Evolutionary conservation across 1,140 invertebrate species (phyloP).

Genomic region (Lamellibrachia luymesi): DNA sequence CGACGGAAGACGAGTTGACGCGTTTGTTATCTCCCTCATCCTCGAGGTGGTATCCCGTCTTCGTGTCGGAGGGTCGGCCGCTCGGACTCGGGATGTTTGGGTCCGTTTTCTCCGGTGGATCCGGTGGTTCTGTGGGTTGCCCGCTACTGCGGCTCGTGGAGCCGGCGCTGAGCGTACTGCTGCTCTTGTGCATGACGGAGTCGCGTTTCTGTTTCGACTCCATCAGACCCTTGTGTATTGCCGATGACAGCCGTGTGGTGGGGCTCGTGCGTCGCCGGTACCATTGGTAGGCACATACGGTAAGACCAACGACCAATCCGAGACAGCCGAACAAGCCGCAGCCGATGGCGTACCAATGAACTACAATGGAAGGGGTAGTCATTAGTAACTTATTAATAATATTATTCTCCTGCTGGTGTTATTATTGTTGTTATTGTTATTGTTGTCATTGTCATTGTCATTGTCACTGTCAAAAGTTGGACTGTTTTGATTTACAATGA

Average conservation of each 20-base stretch:
- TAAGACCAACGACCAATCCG: conserved; percentile 38
- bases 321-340: conserved; percentile 43
- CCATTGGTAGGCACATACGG: conserved; percentile 46
- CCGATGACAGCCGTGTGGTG: conserved; percentile 49
- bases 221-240: conserved; percentile 53
- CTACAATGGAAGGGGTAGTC: background rate
- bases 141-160: conserved; percentile 16
- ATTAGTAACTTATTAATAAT: background rate
- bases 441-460: too few species aligned
- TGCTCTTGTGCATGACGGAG: conserved; percentile 46
- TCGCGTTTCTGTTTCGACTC: conserved; percentile 24
- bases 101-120: conserved; percentile 16
- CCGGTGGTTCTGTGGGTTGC: conserved; percentile 27
- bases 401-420: too few species aligned
- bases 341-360: conserved; percentile 33
- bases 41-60: conserved; percentile 45
- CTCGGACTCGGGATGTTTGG: conserved; percentile 34
- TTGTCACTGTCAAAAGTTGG: too few species aligned
- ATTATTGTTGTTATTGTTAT: too few species aligned
- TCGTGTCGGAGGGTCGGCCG: conserved; percentile 31
- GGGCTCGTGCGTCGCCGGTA: conserved; percentile 45
- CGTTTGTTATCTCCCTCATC: conserved; percentile 59
- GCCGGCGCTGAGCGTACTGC: conserved; percentile 36
- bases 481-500: too few species aligned
- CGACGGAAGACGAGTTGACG: conserved; percentile 60